Evolutionary conservation across 2,888 invertebrate species (phyloP).

Genomic region (Vanessa cardui): DNA sequence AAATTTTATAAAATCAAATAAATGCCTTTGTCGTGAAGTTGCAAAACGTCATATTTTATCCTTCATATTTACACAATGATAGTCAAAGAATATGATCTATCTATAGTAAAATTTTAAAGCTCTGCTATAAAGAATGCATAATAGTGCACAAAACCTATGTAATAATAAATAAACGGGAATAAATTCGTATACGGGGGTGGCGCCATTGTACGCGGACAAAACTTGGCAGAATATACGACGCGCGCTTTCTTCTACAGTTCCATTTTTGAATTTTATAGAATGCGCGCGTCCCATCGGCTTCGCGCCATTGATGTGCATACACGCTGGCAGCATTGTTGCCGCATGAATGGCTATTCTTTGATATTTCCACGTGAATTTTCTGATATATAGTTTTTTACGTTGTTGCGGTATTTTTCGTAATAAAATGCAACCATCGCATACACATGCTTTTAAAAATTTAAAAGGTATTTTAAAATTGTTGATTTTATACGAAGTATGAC

Average conservation of each 20-base stretch:
- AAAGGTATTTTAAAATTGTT: slow-evolving; percentile 23
- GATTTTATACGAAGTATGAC: background rate
- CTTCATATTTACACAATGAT: background rate
- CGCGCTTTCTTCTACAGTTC: slow-evolving; percentile 55
- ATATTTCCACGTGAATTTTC: slow-evolving; percentile 48
- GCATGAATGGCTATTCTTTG: slow-evolving; percentile 51
- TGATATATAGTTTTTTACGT: slow-evolving; percentile 29
- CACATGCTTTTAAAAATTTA: slow-evolving; percentile 13
- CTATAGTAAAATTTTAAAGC: background rate
- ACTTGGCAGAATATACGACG: slow-evolving; percentile 52
- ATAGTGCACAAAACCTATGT: slow-evolving; percentile 23
- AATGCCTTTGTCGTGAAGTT: background rate
- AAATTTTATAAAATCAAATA: background rate
- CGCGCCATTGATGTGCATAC: slow-evolving; percentile 45
- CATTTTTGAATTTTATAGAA: slow-evolving; percentile 60
- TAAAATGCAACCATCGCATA: slow-evolving; percentile 23
- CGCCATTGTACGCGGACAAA: slow-evolving; percentile 44
- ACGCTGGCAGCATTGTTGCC: slow-evolving; percentile 49
- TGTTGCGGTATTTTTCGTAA: slow-evolving; percentile 25
- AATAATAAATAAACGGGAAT: slow-evolving; percentile 34
- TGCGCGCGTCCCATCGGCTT: slow-evolving; percentile 43
- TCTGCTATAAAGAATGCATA: slow-evolving; percentile 31
- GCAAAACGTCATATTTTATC: background rate
- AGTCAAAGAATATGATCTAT: background rate
- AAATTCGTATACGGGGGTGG: slow-evolving; percentile 27